phyloP scores from a whole-genome alignment of 2,888 invertebrate genomes.

The Microctonus brassicae region DNA sequence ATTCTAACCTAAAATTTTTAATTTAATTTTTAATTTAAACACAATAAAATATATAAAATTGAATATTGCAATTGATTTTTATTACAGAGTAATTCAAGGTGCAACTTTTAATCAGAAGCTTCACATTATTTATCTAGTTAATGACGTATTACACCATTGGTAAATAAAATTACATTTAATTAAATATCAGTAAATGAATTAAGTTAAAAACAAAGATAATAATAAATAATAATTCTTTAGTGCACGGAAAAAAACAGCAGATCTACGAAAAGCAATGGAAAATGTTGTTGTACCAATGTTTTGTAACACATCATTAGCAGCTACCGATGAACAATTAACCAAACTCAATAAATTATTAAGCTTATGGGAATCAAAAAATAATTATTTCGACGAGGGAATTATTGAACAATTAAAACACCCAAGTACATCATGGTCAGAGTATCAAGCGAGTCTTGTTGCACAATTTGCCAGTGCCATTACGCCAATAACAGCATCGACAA shows the following conservation, averaged over 20 bases:
- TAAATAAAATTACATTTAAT: constrained; percentile 74
- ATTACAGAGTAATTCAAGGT: constrained; percentile 75
- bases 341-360: constrained; percentile 94
- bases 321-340: constrained; percentile 87
- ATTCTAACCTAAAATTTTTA: too few species aligned
- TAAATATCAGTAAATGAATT: constrained; percentile 26
- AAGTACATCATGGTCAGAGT: constrained; percentile 88
- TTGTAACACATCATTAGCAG: constrained; percentile 87
- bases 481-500: constrained; percentile 83
- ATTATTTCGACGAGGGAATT: constrained; percentile 86
- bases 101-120: constrained; percentile 91
- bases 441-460: constrained; percentile 86
- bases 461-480: constrained; percentile 84
- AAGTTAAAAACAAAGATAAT: too few species aligned
- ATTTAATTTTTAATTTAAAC: too few species aligned
- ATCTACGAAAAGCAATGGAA: constrained; percentile 93
- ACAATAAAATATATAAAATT: constrained; percentile 32
- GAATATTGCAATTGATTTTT: constrained; percentile 29
- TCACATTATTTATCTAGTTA: constrained; percentile 98
- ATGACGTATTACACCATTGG: constrained; percentile 98
- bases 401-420: constrained; percentile 91
- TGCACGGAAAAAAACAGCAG: constrained; percentile 94
- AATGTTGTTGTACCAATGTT: constrained; percentile 98
- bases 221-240: constrained; percentile 71
- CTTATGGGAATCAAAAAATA: constrained; percentile 96